Conservation (phyloP, 2,888 invertebrate species). For the Tholera decimalis region DNA sequence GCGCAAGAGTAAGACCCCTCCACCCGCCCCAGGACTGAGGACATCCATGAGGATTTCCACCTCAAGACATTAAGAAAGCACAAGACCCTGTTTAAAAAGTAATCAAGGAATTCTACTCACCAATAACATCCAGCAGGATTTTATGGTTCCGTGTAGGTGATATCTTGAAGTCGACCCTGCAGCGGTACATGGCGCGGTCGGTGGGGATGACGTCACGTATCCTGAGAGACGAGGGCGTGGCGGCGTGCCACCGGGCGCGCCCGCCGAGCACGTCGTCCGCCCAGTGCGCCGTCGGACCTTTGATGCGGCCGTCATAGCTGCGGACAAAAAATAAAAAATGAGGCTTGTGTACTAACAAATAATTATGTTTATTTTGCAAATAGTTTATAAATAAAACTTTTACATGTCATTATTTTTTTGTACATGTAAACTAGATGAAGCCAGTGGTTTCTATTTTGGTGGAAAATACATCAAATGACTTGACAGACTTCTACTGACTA, state of each 20-base stretch:
- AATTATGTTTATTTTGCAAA: too few species aligned
- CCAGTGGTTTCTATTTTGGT: too few species aligned
- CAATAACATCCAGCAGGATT: slow-evolving; percentile 94
- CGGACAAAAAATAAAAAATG: slow-evolving; percentile 71
- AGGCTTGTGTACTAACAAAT: background rate
- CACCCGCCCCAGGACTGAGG: too few species aligned
- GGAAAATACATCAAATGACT: too few species aligned
- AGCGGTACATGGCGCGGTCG: slow-evolving; percentile 95
- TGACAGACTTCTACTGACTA: too few species aligned
- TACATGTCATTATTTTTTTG: too few species aligned
- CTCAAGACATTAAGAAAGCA: too few species aligned
- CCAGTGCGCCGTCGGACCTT: slow-evolving; percentile 93
- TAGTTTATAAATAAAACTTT: too few species aligned
- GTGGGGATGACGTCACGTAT: slow-evolving; percentile 93
- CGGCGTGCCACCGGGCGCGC: slow-evolving; percentile 93
- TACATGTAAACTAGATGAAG: too few species aligned
- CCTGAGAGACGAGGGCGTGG: slow-evolving; percentile 93
- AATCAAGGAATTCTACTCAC: slow-evolving; percentile 90
- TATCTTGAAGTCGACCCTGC: slow-evolving; percentile 95
- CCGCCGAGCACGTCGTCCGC: slow-evolving; percentile 93
- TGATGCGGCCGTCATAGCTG: slow-evolving; percentile 94
- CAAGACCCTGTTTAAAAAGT: too few species aligned
- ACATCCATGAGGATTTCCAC: too few species aligned
- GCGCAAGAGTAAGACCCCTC: too few species aligned
- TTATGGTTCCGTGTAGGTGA: slow-evolving; percentile 95